Conservation (phyloP, 2,888 invertebrate genomes). For the Drosophila planitibia region DNA sequence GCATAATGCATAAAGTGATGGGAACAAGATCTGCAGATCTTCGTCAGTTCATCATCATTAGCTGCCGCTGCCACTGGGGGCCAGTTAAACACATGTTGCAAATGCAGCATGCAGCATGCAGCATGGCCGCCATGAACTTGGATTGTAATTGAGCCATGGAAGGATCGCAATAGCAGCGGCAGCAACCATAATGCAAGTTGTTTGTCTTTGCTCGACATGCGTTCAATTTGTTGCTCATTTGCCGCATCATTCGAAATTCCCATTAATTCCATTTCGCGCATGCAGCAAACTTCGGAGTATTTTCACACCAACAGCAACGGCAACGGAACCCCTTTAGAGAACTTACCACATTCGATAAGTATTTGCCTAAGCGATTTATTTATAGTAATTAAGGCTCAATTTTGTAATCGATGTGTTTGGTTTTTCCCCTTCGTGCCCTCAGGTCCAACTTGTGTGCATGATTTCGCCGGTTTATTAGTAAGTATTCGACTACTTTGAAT, state of each 20-base stretch:
- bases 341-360: conserved; percentile 51
- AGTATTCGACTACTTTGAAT: conserved; percentile 6
- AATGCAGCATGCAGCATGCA: conserved; percentile 70
- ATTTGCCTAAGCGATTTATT: conserved; percentile 61
- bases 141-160: conserved; percentile 62
- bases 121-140: conserved; percentile 73
- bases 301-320: conserved; percentile 27
- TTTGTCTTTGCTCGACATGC: conserved; percentile 48
- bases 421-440: conserved; percentile 43
- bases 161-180: conserved; percentile 31
- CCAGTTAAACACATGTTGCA: conserved; percentile 62
- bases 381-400: conserved; percentile 56
- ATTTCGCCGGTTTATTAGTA: conserved; percentile 22
- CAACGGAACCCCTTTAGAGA: conserved; percentile 16
- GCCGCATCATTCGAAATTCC: conserved; percentile 74
- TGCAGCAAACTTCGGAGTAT: conserved; percentile 44
- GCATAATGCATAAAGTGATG: conserved; percentile 74
- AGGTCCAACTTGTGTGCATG: conserved; percentile 16
- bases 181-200: conserved; percentile 43
- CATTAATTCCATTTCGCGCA: conserved; percentile 47
- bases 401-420: conserved; percentile 62
- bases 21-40: conserved; percentile 62
- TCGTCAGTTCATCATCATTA: conserved; percentile 54
- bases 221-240: conserved; percentile 71
- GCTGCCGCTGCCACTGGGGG: conserved; percentile 38